phyloP scores from a whole-genome alignment of 2,888 invertebrate species.

The Drosophila colorata region DNA sequence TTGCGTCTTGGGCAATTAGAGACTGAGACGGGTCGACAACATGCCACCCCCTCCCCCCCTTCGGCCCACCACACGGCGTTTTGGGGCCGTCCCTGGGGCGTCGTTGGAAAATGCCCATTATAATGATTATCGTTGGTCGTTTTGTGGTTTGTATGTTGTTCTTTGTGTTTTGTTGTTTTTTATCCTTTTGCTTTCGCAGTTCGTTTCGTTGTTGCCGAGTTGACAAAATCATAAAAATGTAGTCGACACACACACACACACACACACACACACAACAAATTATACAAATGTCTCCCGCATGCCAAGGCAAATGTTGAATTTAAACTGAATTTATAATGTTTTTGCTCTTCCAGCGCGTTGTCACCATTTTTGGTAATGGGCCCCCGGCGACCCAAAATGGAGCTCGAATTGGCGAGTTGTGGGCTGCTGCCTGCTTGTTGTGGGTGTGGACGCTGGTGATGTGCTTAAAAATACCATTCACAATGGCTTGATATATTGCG shows the following conservation, averaged over 20 bases:
- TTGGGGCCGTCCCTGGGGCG: conserved; percentile 60
- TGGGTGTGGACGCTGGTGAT: conserved; percentile 28
- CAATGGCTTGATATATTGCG: conserved; percentile 17
- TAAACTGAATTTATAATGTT: conserved; percentile 63
- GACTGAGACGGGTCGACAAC: conserved; percentile 35
- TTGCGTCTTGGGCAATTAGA: conserved; percentile 63
- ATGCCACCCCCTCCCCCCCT: conserved; percentile 3
- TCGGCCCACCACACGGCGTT: neutral
- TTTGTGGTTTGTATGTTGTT: conserved; percentile 60
- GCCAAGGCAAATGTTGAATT: conserved; percentile 38
- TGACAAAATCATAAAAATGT: conserved; percentile 80
- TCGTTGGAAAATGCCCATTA: conserved; percentile 71
- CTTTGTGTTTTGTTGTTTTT: conserved; percentile 24
- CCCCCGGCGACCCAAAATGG: conserved; percentile 52
- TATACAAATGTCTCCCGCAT: conserved; percentile 76
- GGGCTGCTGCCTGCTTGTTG: neutral
- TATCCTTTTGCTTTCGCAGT: conserved; percentile 75
- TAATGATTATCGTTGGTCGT: conserved; percentile 77
- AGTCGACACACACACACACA: conserved; percentile 30
- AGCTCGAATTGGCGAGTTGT: neutral
- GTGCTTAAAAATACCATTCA: conserved; percentile 32
- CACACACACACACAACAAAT: conserved; percentile 62
- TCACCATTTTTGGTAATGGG: conserved; percentile 68
- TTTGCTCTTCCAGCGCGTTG: conserved; percentile 30
- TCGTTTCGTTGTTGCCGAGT: conserved; percentile 69